Percentiles rank a stretch among this genome's conserved stretches.
Evolutionary conservation across 2,888 invertebrate genomes (phyloP).

Genomic region (Oeneis ivallda): DNA sequence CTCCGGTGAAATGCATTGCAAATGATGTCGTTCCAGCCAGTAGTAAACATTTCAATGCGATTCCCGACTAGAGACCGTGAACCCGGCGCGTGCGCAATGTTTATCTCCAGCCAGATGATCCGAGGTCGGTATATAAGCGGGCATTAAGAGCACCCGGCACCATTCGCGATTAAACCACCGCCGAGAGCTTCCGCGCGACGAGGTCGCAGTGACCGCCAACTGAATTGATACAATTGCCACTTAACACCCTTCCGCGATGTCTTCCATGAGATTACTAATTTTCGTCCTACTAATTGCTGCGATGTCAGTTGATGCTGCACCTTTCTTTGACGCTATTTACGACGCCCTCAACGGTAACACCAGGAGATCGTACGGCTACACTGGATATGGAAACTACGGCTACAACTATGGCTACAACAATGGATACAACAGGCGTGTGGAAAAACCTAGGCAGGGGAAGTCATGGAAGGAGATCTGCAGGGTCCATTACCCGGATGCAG

Average conservation of each 20-base stretch:
- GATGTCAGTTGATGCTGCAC: conserved; percentile 56
- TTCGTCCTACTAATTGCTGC: conserved; percentile 51
- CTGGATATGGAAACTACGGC: conserved; percentile 55
- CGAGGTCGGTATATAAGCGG: conserved; percentile 80
- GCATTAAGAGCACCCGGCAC: conserved; percentile 69
- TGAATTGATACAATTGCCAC: conserved; percentile 71
- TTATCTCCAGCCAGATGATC: conserved; percentile 71
- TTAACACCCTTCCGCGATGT: conserved; percentile 73
- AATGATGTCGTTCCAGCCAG: conserved; percentile 37
- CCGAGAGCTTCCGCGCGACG: conserved; percentile 70
- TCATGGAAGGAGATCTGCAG: conserved; percentile 87
- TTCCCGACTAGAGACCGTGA: conserved; percentile 77
- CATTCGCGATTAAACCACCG: conserved; percentile 76
- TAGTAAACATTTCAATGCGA: conserved; percentile 44
- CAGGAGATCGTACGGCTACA: conserved; percentile 66
- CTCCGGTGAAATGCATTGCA: neutral
- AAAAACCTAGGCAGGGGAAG: conserved; percentile 67
- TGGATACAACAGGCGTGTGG: conserved; percentile 49
- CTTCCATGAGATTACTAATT: conserved; percentile 51
- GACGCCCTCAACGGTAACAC: conserved; percentile 70
- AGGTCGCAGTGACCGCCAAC: conserved; percentile 71
- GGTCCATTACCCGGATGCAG: conserved; percentile 83
- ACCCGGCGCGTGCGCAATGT: conserved; percentile 68
- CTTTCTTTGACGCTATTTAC: conserved; percentile 76
- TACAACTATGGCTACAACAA: conserved; percentile 52